Percentiles rank a stretch among this genome's conserved stretches.
phyloP scores from a whole-genome alignment of 2,888 invertebrate genomes.

The Philereme vetulata region DNA sequence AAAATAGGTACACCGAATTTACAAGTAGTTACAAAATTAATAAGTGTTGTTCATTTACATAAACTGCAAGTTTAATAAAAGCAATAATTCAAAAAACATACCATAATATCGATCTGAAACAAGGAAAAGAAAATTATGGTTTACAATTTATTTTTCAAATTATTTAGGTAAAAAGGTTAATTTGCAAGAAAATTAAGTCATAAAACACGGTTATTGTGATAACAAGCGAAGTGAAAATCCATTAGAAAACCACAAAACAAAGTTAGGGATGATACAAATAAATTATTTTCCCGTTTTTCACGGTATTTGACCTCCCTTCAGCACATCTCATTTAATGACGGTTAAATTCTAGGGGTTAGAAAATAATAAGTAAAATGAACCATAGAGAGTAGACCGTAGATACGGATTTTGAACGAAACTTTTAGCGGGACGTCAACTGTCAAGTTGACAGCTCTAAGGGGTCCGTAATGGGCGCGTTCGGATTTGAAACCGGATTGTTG shows the following conservation, averaged over 20 bases:
- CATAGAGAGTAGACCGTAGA: constrained; percentile 32
- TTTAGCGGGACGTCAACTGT: constrained; percentile 65
- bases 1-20: not conserved
- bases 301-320: constrained; percentile 65
- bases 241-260: constrained; percentile 26
- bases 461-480: constrained; percentile 61
- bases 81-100: constrained; percentile 23
- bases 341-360: constrained; percentile 61
- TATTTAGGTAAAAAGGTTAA: not conserved
- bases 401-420: constrained; percentile 33
- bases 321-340: constrained; percentile 65
- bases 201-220: not conserved
- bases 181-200: not conserved
- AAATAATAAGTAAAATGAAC: constrained; percentile 40
- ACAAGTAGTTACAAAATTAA: not conserved
- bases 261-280: constrained; percentile 28
- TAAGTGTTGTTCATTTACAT: not conserved
- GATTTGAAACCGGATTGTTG: constrained; percentile 69
- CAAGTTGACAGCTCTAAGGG: constrained; percentile 70
- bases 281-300: constrained; percentile 73
- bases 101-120: constrained; percentile 34
- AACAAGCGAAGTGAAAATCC: constrained; percentile 16
- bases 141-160: constrained; percentile 1
- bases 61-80: not conserved
- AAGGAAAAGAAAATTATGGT: constrained; percentile 30